Percentiles rank a stretch among this genome's conserved stretches.
These are phyloP conservation scores for Erebia ligea DNA, from an alignment of 2,888 invertebrate species.

Conservation along the genomic window DNA sequence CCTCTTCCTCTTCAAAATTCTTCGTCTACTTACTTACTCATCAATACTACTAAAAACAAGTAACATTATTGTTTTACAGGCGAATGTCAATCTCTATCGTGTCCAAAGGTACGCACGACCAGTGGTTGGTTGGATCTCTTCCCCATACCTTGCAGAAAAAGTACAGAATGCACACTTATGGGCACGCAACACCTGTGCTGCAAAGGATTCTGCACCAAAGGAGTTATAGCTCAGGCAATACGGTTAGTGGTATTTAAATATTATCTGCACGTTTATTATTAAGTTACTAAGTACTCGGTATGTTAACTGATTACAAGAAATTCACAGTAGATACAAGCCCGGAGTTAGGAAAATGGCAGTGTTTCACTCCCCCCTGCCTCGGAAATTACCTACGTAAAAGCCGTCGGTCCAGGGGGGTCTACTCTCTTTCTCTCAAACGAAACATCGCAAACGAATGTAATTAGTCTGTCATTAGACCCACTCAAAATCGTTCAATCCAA, in stretches of 20 bases:
- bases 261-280: neutral
- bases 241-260: constrained; percentile 52
- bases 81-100: constrained; percentile 62
- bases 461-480: too few relatives aligned
- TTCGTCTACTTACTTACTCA: neutral
- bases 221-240: constrained; percentile 57
- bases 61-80: constrained; percentile 45
- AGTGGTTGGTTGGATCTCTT: constrained; percentile 81
- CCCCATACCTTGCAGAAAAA: constrained; percentile 81
- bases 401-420: too few relatives aligned
- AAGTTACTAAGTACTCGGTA: neutral
- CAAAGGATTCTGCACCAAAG: constrained; percentile 79
- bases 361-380: too few relatives aligned
- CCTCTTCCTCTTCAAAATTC: neutral
- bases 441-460: too few relatives aligned
- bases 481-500: too few relatives aligned
- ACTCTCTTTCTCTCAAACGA: too few relatives aligned
- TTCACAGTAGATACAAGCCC: too few relatives aligned
- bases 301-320: too few relatives aligned
- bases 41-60: neutral
- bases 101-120: constrained; percentile 74
- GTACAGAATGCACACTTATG: constrained; percentile 81
- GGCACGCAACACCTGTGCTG: constrained; percentile 83
- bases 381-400: too few relatives aligned
- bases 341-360: too few relatives aligned